Evolutionary conservation across 2,113 vertebrate genomes (phyloP).

Genomic region (Trichechus manatus): DNA sequence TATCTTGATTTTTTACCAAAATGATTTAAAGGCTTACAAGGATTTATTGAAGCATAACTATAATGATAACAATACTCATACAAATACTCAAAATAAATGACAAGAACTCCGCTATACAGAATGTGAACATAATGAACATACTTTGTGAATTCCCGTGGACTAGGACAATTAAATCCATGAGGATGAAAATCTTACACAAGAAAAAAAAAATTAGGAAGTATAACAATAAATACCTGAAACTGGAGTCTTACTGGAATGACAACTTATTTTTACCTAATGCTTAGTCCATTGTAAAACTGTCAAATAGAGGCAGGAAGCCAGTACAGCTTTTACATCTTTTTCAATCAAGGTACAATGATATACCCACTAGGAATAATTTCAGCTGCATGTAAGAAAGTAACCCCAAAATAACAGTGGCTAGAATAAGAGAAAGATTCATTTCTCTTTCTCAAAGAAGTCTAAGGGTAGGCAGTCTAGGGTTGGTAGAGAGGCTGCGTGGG

Average conservation of each 20-base stretch:
- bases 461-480: not conserved
- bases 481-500: not conserved
- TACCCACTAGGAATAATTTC: constrained; percentile 21
- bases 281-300: not conserved
- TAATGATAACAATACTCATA: not conserved
- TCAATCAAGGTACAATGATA: not conserved
- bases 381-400: constrained; percentile 23
- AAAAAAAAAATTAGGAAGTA: not conserved
- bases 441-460: not conserved
- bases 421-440: not conserved
- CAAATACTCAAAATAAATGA: not conserved
- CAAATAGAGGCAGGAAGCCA: not conserved
- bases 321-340: constrained; percentile 7
- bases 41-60: constrained; percentile 32
- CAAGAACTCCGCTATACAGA: not conserved
- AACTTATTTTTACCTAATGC: not conserved
- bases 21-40: not conserved
- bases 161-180: not conserved
- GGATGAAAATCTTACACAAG: not conserved
- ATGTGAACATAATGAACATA: not conserved
- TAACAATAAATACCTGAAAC: not conserved
- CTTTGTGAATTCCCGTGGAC: not conserved
- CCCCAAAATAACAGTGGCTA: not conserved
- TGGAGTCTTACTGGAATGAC: not conserved
- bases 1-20: constrained; percentile 21